These are phyloP conservation scores for Ceyx margarethae DNA, from an alignment of 2,113 vertebrate species.

Conservation along the genomic window DNA sequence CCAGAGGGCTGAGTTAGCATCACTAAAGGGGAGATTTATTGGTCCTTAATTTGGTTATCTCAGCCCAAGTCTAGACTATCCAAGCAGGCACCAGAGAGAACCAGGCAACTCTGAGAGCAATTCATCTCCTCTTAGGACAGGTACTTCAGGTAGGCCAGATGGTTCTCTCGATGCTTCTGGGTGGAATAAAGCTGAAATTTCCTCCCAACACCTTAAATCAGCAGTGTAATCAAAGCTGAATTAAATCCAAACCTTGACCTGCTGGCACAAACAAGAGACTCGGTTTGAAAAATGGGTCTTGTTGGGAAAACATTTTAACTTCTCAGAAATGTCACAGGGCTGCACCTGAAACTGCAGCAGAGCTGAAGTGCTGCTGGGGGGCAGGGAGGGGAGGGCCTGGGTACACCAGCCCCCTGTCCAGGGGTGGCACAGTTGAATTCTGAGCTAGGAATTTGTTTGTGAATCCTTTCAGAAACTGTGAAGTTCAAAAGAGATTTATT, in stretches of 20 bases:
- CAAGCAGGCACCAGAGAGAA: neutral
- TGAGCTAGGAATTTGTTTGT: neutral
- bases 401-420: neutral
- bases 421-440: neutral
- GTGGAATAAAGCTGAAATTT: neutral
- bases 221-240: neutral
- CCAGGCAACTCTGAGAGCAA: neutral
- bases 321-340: neutral
- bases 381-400: neutral
- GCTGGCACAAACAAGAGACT: neutral
- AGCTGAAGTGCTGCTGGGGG: fast-evolving
- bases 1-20: neutral
- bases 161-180: neutral
- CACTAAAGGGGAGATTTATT: neutral
- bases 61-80: neutral
- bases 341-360: neutral
- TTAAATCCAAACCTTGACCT: neutral
- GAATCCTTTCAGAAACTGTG: neutral
- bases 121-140: neutral
- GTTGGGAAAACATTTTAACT: neutral
- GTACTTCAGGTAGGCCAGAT: constrained; percentile 4
- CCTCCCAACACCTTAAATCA: constrained; percentile 13
- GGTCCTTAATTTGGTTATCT: neutral
- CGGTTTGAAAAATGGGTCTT: neutral
- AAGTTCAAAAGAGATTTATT: too few species aligned